Percentiles rank a stretch among this genome's conserved stretches.
Evolutionary conservation across 2,797 vertebrate species (phyloP).

Genomic region (Mormyrus hasselquistii): DNA sequence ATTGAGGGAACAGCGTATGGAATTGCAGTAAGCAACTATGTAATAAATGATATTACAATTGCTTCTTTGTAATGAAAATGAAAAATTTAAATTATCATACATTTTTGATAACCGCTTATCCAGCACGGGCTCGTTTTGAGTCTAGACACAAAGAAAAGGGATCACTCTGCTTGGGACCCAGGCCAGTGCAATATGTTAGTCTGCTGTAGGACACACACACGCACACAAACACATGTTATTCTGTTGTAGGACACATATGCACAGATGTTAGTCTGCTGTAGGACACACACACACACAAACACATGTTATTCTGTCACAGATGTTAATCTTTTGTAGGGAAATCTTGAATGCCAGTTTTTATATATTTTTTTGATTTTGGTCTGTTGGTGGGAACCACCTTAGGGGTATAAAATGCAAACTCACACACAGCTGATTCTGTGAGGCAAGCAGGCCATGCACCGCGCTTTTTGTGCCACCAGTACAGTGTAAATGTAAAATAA

Average conservation of each 20-base stretch:
- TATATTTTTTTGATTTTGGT: not conserved
- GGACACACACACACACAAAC: not conserved
- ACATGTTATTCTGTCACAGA: not conserved
- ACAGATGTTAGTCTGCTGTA: no score
- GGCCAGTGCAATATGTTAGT: not conserved
- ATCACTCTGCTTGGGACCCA: not conserved
- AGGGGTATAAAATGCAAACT: not conserved
- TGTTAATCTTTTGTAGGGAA: not conserved
- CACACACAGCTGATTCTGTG: not conserved
- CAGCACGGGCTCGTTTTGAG: not conserved
- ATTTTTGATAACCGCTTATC: not conserved
- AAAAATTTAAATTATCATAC: not conserved
- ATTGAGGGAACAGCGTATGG: not conserved
- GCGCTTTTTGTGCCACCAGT: not conserved
- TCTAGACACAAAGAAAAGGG: not conserved
- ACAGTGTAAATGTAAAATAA: not conserved
- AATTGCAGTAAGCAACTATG: not conserved
- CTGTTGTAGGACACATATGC: no score
- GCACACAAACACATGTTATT: no score
- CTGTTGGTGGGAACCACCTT: not conserved
- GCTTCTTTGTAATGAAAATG: not conserved
- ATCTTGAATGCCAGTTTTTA: not conserved
- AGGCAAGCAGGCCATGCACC: not conserved
- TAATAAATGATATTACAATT: not conserved
- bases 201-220: no score